Evolutionary conservation across 2,888 invertebrate species (phyloP).

Genomic region (Zootermopsis nevadensis): DNA sequence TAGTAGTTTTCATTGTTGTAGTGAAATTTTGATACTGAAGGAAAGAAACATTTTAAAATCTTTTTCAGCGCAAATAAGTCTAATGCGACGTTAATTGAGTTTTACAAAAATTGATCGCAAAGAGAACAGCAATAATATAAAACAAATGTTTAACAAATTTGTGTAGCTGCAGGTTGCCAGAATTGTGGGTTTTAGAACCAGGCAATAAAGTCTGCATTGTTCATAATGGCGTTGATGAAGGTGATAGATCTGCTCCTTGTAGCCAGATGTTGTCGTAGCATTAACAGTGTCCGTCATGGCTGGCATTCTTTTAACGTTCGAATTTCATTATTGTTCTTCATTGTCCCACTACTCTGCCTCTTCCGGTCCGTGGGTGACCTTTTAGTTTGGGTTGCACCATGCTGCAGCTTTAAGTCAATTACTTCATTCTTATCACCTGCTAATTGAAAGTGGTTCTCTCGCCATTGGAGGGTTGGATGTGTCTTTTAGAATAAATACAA

Average conservation of each 20-base stretch:
- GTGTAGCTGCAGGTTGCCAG: no score
- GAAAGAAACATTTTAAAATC: no score
- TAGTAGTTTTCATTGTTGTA: no score
- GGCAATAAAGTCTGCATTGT: no score
- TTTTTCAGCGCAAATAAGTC: no score
- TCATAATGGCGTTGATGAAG: no score
- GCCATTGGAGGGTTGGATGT: not conserved
- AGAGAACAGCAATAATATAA: no score
- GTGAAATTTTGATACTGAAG: no score
- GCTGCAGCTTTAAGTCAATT: constrained; percentile 7
- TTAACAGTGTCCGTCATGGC: not conserved
- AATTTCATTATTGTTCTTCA: not conserved
- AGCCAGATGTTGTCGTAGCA: constrained; percentile 9
- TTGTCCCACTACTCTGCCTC: not conserved
- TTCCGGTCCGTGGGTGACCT: constrained; percentile 26
- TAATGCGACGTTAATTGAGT: no score
- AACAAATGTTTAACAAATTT: no score
- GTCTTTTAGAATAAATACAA: not conserved
- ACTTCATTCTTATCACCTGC: constrained; percentile 10
- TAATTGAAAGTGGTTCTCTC: not conserved
- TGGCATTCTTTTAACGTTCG: not conserved
- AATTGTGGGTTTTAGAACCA: no score
- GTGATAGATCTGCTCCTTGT: not conserved
- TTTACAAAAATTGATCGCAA: no score
- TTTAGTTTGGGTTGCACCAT: not conserved